Conservation (phyloP, 2,113 vertebrate genomes). For the Trogon surrucura region DNA sequence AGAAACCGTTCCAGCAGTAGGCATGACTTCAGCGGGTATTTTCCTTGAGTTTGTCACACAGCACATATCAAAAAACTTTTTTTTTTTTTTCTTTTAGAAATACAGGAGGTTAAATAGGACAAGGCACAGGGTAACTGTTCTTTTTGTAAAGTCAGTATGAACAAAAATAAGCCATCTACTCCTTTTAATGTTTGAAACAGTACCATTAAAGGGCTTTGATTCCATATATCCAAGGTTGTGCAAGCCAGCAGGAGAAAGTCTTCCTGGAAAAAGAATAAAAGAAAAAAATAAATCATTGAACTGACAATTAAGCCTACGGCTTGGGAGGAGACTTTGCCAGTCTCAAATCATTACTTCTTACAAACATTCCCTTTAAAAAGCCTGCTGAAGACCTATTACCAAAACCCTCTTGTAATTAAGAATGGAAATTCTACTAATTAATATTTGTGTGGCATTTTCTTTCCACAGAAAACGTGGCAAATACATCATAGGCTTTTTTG, state of each 20-base stretch:
- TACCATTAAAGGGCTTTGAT: not conserved
- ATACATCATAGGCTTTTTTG: not conserved
- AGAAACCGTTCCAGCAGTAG: not conserved
- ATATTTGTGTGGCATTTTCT: not conserved
- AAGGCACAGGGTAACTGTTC: not conserved
- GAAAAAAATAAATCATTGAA: not conserved
- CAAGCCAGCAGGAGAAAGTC: not conserved
- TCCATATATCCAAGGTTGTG: not conserved
- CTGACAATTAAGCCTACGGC: not conserved
- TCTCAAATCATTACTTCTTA: not conserved
- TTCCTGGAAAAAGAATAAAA: not conserved
- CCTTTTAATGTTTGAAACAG: not conserved
- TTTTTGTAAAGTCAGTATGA: not conserved
- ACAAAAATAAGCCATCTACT: not conserved
- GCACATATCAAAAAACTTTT: not conserved
- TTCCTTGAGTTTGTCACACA: not conserved
- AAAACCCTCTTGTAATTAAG: not conserved
- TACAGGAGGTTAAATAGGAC: not conserved
- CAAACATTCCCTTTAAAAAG: not conserved
- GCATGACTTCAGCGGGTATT: not conserved
- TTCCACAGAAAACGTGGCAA: not conserved
- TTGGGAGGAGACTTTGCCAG: not conserved
- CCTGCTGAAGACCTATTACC: not conserved
- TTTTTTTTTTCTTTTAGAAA: not conserved
- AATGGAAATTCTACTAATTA: not conserved